phyloP scores from a whole-genome alignment of 1,140 invertebrate genomes.

The Ips nitidus region DNA sequence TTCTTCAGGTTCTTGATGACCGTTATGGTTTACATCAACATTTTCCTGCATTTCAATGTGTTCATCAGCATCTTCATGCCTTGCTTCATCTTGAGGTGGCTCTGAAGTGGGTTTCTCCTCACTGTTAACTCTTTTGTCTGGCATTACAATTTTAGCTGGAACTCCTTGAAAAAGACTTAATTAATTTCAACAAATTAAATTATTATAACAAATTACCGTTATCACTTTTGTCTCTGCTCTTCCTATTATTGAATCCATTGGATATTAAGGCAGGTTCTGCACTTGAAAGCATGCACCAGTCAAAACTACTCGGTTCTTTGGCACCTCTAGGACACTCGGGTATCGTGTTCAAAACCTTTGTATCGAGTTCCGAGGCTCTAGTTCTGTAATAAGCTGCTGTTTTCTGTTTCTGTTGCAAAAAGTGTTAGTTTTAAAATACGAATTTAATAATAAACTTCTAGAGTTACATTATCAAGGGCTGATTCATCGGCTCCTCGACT shows the following conservation, averaged over 20 bases:
- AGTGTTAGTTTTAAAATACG: background rate
- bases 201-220: background rate
- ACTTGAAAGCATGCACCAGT: conserved; percentile 68
- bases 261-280: background rate
- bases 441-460: background rate
- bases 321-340: conserved; percentile 79
- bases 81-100: no score
- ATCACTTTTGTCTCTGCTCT: background rate
- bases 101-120: background rate
- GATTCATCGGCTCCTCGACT: conserved; percentile 76
- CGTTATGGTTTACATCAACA: background rate
- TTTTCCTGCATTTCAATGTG: no score
- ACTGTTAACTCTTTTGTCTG: background rate
- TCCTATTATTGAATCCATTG: background rate
- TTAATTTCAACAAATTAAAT: background rate
- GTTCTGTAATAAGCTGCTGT: conserved; percentile 76
- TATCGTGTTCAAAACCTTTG: conserved; percentile 64
- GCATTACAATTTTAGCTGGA: background rate
- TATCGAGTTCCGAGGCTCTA: conserved; percentile 73
- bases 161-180: background rate
- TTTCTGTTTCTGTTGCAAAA: conserved; percentile 70
- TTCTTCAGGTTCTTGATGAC: background rate
- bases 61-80: no score
- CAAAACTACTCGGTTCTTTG: conserved; percentile 53
- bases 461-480: conserved; percentile 75